phyloP scores from a whole-genome alignment of 1,140 invertebrate species.

The Holcopasites calliopsidis region DNA sequence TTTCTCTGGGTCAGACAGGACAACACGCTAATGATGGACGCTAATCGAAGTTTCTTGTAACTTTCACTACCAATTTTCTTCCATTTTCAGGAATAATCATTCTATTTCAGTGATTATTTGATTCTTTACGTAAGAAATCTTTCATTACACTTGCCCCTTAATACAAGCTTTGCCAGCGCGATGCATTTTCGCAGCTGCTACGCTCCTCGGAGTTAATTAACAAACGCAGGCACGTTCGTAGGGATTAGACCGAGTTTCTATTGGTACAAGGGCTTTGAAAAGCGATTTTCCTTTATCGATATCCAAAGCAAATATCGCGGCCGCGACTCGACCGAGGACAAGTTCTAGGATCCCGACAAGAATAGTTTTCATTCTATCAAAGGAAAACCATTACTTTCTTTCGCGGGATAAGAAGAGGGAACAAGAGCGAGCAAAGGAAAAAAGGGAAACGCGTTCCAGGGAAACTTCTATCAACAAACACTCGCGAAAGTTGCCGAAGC shows the following conservation, averaged over 20 bases:
- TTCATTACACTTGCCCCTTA: background rate
- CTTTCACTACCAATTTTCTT: conserved; percentile 22
- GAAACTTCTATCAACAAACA: background rate
- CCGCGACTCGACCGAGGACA: background rate
- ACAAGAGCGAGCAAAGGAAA: background rate
- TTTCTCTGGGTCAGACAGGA: too few relatives aligned
- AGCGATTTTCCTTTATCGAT: background rate
- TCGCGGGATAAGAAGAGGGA: background rate
- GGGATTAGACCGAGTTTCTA: conserved; percentile 4
- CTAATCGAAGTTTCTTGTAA: conserved; percentile 14
- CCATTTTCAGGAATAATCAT: too few relatives aligned
- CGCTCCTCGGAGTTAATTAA: background rate
- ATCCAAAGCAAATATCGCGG: background rate
- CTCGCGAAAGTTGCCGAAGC: background rate
- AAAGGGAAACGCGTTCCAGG: background rate
- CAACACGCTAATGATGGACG: too few relatives aligned
- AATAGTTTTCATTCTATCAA: background rate
- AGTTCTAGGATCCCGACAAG: background rate
- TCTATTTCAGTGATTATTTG: too few relatives aligned
- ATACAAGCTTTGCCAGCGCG: conserved; percentile 8
- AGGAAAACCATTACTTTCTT: conserved; percentile 13
- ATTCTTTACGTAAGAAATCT: background rate
- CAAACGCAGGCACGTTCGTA: background rate
- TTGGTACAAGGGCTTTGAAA: too few relatives aligned
- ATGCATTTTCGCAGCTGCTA: background rate